Base-by-base conservation (phyloP, 2,113 vertebrate genomes). In the Ailuropoda melanoleuca region DNA sequence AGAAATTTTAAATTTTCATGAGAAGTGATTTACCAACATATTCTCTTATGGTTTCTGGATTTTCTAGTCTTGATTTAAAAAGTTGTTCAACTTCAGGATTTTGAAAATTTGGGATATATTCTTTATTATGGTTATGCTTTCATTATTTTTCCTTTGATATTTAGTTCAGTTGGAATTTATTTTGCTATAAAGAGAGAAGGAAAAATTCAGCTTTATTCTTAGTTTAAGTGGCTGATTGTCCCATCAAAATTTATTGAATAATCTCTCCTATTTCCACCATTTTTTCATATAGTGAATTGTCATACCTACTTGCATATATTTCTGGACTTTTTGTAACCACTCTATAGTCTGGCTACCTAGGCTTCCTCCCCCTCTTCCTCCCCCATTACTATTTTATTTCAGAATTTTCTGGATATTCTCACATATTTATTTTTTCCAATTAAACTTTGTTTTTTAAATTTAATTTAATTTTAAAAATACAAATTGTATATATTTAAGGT, bases 11-110 rank as follows among this genome's bases (percentile, higher is more conserved):
- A 39, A 77, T 89, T 82, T 94, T 92, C 24, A 55, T 89, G 53
- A 24, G 19, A 31, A 10, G 7, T 95, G 39, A 91, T 75, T 95
- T 89, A 92, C 19, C 31, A 70, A n/a, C 37, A 84, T 53, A 62
- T 24, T 90, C 4, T 78, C 17, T 77, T 77, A 72, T 14, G 7
- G 15, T 72, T 94, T 91, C 53, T 95, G 37, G 24, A 23, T 87
- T 91, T 96, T 86, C 19, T 58, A 48, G 8, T 60, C 19, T 94
- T 66, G 34, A 77, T 94, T 74, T 56, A 37, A 60, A 95, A 82
- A 56, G 77, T 60, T 93, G 8, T 26, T 86, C 18, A 56, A 56
- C 39, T 85, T 93, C 10, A 80, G 70, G 19, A 70, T 86, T 97
- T 95, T 77, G 86, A 77, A 92, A 82, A 92, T 53, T 91, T 60